These are phyloP conservation scores for Machimus atricapillus DNA, from an alignment of 2,888 invertebrate genomes.

Conservation along the genomic window DNA sequence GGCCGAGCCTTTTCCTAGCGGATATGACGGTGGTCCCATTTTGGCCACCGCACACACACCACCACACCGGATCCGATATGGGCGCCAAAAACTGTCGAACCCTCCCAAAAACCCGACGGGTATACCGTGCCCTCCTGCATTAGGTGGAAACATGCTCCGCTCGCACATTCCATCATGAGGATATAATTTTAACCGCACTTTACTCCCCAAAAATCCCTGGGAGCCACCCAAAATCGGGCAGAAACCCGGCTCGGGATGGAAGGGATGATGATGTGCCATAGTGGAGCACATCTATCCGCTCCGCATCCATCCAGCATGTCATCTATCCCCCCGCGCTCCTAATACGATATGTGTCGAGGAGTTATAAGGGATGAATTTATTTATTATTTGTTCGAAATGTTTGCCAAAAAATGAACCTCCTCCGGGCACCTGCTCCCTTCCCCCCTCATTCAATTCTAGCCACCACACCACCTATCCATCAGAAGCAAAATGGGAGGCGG, in stretches of 20 bases:
- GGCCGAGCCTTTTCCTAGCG: conserved; percentile 17
- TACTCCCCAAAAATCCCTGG: conserved; percentile 1
- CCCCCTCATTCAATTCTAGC: neutral
- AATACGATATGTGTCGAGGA: neutral
- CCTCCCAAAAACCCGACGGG: neutral
- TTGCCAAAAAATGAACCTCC: conserved; percentile 31
- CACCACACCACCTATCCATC: neutral
- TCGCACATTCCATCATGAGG: neutral
- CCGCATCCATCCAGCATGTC: neutral
- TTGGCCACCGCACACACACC: neutral
- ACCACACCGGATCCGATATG: neutral
- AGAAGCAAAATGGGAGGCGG: neutral
- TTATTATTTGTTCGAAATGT: conserved; percentile 39
- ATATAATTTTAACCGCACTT: conserved; percentile 13
- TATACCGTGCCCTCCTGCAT: neutral
- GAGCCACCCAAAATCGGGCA: neutral
- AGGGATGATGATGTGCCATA: neutral
- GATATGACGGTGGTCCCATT: conserved; percentile 27
- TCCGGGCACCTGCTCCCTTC: neutral
- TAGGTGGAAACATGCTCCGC: conserved; percentile 3
- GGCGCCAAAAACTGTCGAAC: conserved; percentile 14
- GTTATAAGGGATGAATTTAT: conserved; percentile 32
- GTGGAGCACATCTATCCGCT: neutral
- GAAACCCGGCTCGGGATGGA: neutral
- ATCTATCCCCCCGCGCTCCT: neutral